phyloP scores from a whole-genome alignment of 2,888 invertebrate genomes.

The Megalurothrips usitatus region DNA sequence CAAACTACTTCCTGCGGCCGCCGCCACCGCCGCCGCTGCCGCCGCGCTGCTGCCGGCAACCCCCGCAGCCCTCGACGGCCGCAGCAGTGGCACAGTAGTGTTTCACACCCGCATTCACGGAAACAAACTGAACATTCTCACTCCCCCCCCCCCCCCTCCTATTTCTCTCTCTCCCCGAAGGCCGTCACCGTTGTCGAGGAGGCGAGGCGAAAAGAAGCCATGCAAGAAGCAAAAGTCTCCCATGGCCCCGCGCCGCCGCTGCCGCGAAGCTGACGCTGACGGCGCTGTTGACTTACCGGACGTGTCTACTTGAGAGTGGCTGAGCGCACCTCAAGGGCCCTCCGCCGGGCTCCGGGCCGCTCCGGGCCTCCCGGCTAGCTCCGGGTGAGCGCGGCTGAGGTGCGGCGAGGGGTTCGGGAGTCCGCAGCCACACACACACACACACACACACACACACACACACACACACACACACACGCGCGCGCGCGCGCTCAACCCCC shows the following conservation, averaged over 20 bases:
- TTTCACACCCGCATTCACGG: no score
- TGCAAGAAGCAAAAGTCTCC: not conserved
- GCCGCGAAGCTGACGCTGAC: not conserved
- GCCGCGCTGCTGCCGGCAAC: no score
- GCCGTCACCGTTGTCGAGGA: not conserved
- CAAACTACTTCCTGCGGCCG: no score
- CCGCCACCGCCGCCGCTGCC: no score
- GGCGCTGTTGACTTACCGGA: conserved; percentile 4
- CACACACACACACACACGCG: not conserved
- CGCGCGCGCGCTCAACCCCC: no score
- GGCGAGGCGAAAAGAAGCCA: not conserved
- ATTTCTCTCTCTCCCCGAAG: no score
- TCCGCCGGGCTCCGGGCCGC: not conserved
- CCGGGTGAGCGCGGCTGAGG: not conserved
- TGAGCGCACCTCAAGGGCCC: not conserved
- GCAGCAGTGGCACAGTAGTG: no score
- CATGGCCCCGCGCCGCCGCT: not conserved
- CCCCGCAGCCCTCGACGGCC: no score
- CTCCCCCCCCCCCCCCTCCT: no score
- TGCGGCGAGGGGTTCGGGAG: not conserved
- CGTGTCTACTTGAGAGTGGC: not conserved
- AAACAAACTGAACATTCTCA: no score
- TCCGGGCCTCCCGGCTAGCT: not conserved
- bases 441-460: no score
- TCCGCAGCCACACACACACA: no score